Evolutionary conservation across 2,888 invertebrate species (phyloP), one percentile per base, ranked within the genome.

Genomic region (Amaurobius ferox): DNA sequence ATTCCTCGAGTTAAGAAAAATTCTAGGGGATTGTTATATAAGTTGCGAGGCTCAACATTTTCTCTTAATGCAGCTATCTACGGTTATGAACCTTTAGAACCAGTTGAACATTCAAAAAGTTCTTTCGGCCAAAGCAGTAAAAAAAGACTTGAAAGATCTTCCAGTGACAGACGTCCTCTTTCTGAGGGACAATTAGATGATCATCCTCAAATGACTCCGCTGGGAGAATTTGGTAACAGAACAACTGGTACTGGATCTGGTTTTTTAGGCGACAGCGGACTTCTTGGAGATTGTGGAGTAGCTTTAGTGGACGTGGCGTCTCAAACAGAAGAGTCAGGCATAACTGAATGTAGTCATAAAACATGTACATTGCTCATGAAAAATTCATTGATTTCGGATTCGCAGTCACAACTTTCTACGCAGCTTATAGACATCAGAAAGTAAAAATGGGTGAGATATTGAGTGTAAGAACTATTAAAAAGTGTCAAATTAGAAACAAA

Each of bases 51-150:
- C 6, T 88, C 88, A 16, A 79, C 88, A 19, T 88, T 88, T 32
- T 88, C 88, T 11, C 66, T 88, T 1, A 87, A 86, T 64, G 72
- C 85, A 9, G 67, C 79, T 0, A 77, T 81, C 13, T 81, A 86
- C 23, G 88, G 88, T 35, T 88, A 88, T 23, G 88, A 88, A 39
- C 86, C 79, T 0, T 66, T 88, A 29, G 79, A 85, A 39, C 73
- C 70, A 2, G 88, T 70, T 19, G 85, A 77, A 26, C 7, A 35
- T 16, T 48, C 71, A 13, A 44, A 64, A 19, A 74, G 48, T 23
- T 44, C 23, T 16, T 30, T 32, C 7, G 16, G 29, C 13, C 44
- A 26, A 11, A 13, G 28, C 28, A 70, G 19, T 11, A 66, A 66
- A 13, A 80, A 72, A 29, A 71, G 61, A 32, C 40, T 77, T 23